Conservation (phyloP, 2,888 invertebrate species). For the Hypselothyrea guttata region DNA sequence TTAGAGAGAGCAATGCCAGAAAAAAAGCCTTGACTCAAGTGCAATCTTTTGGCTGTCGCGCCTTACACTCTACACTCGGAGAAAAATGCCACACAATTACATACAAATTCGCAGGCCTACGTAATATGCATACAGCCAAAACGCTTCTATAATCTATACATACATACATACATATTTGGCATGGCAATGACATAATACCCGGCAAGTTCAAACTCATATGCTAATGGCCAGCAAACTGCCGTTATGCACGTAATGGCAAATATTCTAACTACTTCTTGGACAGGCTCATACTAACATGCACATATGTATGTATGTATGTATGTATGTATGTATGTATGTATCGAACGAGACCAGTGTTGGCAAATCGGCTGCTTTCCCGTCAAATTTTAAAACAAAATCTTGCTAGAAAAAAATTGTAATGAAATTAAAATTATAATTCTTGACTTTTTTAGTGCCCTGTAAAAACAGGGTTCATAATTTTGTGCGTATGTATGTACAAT, state of each 20-base stretch:
- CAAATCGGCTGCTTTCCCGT: too few relatives aligned
- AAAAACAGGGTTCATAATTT: too few relatives aligned
- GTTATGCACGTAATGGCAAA: slow-evolving; percentile 53
- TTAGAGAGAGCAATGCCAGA: slow-evolving; percentile 13
- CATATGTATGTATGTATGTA: slow-evolving; percentile 9
- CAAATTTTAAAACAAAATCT: too few relatives aligned
- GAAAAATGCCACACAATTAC: not conserved
- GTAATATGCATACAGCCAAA: not conserved
- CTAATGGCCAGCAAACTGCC: slow-evolving; percentile 61
- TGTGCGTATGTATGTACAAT: too few relatives aligned
- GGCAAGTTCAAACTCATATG: slow-evolving; percentile 28
- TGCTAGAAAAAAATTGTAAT: too few relatives aligned
- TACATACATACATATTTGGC: slow-evolving; percentile 15
- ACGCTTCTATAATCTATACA: not conserved
- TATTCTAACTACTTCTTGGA: slow-evolving; percentile 1
- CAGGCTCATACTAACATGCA: slow-evolving; percentile 3
- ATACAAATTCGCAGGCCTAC: not conserved
- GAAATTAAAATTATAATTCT: too few relatives aligned
- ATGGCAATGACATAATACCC: slow-evolving; percentile 50
- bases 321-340: too few relatives aligned
- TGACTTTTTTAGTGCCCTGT: too few relatives aligned
- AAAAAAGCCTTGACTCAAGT: slow-evolving; percentile 9
- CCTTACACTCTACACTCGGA: slow-evolving; percentile 1
- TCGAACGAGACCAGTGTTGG: too few relatives aligned
- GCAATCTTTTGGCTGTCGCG: not conserved